phyloP scores from a whole-genome alignment of 2,113 vertebrate genomes.

The Rafetus swinhoei region DNA sequence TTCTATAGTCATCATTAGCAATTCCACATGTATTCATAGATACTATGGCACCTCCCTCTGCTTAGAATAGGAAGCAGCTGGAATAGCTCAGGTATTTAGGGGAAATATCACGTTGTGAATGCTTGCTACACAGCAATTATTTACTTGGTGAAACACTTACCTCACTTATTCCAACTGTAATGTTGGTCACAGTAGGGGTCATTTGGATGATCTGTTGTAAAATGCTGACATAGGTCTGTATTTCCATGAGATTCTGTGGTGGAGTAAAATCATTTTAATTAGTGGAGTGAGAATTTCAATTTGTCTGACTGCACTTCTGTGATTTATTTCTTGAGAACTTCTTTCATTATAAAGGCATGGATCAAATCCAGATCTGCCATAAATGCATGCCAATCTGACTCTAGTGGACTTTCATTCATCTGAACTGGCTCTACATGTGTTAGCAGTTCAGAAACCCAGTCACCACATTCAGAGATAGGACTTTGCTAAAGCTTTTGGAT shows the following conservation, averaged over 20 bases:
- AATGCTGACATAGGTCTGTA: slow-evolving; percentile 92
- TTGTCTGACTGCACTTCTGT: not conserved
- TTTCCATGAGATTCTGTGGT: slow-evolving; percentile 93
- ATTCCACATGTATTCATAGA: not conserved
- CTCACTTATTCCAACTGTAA: slow-evolving; percentile 84
- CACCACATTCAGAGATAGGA: not conserved
- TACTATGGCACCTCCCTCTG: not conserved
- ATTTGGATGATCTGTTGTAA: slow-evolving; percentile 93
- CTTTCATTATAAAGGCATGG: not conserved
- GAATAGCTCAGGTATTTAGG: not conserved
- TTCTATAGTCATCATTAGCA: not conserved
- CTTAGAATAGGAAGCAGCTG: not conserved
- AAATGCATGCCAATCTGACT: not conserved
- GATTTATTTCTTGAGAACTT: not conserved
- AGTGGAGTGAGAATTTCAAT: not conserved
- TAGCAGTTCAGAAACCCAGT: not conserved
- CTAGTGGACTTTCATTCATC: not conserved
- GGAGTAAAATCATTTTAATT: slow-evolving; percentile 8
- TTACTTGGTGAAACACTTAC: slow-evolving; percentile 68
- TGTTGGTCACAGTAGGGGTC: slow-evolving; percentile 78
- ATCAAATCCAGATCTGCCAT: not conserved
- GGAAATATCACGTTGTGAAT: not conserved
- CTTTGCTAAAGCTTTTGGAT: not conserved
- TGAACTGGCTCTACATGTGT: not conserved
- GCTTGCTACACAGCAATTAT: not conserved